Evolutionary conservation across 1,140 invertebrate genomes (phyloP), one percentile per base, ranked within the genome.

Genomic region (Helicoverpa zea): DNA sequence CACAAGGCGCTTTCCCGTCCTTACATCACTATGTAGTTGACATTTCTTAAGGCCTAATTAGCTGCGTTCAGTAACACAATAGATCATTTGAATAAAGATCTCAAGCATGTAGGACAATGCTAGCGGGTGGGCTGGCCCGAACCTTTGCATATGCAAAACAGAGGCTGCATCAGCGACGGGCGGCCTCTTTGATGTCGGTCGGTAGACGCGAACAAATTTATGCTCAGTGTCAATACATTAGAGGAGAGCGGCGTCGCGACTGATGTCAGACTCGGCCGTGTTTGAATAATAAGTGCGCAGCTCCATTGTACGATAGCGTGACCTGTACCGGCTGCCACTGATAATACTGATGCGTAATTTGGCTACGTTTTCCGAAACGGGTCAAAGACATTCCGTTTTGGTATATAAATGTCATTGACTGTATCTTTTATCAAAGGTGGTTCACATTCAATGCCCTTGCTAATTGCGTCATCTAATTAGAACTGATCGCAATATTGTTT

Each of bases 141-240:
- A 79, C 80, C 79, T 88, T 88, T 87, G 77, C 82, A 84, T 88
- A 89, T 89, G 86, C 86, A 84, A 85, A 88, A 81, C 66, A 75
- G 80, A 76, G 83, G 80, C 64, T 76, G 81, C n/a, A 70, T 56
- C 76, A 51, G n/a, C 56, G 58, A 16, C 59, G 64, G 73, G 29
- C 72, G 74, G 81, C 54, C 63, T 61, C 84, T 86, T 86, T 89
- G 84, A 86, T 81, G 76, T 84, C 66, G 58, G 16, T 61, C 75
- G 80, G 83, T 72, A 81, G 82, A 84, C 78, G 80, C 76, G 82
- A 82, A 83, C 86, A 84, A 83, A 87, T 89, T 89, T 86, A 86
- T 85, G 83, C 82, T 47, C 80, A 77, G 66, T 77, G 85, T 87
- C 84, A 85, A 88, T 84, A 86, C 83, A 84, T 86, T 84, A 86